phyloP scores from a whole-genome alignment of 2,888 invertebrate genomes.

The Escarpia spicata region DNA sequence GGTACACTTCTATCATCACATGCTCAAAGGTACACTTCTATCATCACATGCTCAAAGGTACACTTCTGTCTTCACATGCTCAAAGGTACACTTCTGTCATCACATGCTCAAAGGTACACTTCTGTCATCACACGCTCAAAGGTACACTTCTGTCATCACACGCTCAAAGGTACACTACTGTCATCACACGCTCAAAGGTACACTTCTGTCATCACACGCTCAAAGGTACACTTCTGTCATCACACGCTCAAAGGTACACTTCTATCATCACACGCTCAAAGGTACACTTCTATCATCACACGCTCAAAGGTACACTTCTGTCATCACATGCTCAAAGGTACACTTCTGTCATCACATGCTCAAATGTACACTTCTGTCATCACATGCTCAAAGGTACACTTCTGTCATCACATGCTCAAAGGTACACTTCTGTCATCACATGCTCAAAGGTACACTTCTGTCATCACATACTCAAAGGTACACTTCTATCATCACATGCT shows the following conservation, averaged over 20 bases:
- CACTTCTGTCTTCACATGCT: background rate
- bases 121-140: no score
- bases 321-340: conserved; percentile 10
- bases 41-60: background rate
- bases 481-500: background rate
- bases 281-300: no score
- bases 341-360: background rate
- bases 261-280: no score
- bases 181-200: background rate
- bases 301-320: conserved; percentile 77
- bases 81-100: background rate
- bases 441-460: background rate
- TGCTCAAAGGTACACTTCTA: background rate
- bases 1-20: background rate
- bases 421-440: background rate
- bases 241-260: background rate
- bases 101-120: background rate
- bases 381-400: background rate
- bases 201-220: background rate
- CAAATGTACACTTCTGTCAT: background rate
- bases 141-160: no score
- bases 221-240: background rate
- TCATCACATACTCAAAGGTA: background rate
- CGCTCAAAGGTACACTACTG: no score
- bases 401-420: background rate